Base-by-base conservation (phyloP, 2,113 vertebrate species). In the Poeciliopsis occidentalis region DNA sequence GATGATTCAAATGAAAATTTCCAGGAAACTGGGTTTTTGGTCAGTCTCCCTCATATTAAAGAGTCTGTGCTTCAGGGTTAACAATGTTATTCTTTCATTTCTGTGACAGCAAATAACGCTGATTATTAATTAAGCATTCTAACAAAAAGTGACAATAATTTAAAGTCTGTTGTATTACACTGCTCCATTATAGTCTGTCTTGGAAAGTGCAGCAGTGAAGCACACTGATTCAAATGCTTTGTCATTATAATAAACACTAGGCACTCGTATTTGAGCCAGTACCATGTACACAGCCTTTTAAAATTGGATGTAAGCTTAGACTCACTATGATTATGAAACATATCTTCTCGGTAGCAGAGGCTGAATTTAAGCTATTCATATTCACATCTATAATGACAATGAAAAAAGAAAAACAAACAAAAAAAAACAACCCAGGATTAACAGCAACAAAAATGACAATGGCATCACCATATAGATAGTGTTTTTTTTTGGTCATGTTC, bases 1-100 rank as follows among this genome's bases (percentile, higher is more conserved):
- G 29, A 34, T 64, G 77, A 34, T 10, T 80, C 34, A 61, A 47
- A 71, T 17, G 57, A 31, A 24, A 27, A n/a, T 41, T n/a, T 66
- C 24, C 37, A 27, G 34, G 5, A 24, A 57, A 57, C 22, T n/a
- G 51, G 19, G 17, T 51, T 51, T 51, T 51, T 19, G 19, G 6
- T 15, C 22, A 2, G 15, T 2, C 47, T 54, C 6, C 7, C 17
- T 54, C 19, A 0, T 24, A 22, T 57, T 57, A 57, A 57, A 57
- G 17, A 57, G 51, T 54, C 19, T 54, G 51, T n/a, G 51, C 51
- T 54, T 54, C 22, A 10, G 51, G 24, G 44, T 47, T 19, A 19
- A 17, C 13, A 10, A 17, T 57, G 51, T 8, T 57, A 57, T 24
- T 10, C 51, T 57, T 57, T 57, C 30, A 30, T 31, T 30, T 30